Percentiles rank a stretch among this genome's conserved stretches.
Evolutionary conservation across 1,140 invertebrate species (phyloP).

Genomic region (Scaptomyza montana): DNA sequence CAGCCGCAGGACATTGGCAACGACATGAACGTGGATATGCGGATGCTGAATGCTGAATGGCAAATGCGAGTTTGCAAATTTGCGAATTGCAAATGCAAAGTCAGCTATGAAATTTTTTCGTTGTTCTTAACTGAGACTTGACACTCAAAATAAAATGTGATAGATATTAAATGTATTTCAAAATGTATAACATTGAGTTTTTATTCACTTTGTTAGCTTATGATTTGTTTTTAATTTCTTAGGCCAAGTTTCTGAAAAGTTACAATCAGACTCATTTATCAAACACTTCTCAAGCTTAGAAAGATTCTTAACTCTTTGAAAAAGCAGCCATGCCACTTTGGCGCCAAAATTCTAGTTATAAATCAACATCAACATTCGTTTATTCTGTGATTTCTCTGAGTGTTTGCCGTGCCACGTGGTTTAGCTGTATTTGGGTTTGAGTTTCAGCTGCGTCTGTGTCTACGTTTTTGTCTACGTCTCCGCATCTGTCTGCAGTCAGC

Average conservation of each 20-base stretch:
- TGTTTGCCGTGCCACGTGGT: conserved; percentile 21
- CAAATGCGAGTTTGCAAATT: conserved; percentile 1
- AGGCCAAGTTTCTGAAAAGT: no score
- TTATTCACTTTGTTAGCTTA: no score
- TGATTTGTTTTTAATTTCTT: no score
- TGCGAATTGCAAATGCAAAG: background rate
- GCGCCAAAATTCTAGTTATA: background rate
- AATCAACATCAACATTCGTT: background rate
- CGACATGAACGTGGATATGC: conserved; percentile 5
- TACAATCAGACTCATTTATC: no score
- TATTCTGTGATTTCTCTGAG: background rate
- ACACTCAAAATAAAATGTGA: no score
- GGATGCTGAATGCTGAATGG: background rate
- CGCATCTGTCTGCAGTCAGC: conserved; percentile 44
- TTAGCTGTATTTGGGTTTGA: conserved; percentile 34
- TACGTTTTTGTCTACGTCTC: background rate
- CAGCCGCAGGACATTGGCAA: conserved; percentile 53
- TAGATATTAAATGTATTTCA: no score
- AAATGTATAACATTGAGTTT: no score
- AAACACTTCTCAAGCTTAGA: no score
- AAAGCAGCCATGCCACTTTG: background rate
- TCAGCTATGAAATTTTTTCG: conserved; percentile 24
- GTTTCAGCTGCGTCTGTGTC: conserved; percentile 1
- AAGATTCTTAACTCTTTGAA: no score
- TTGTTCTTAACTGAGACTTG: conserved; percentile 22